Conservation (phyloP, 2,797 vertebrate species). For the Choloepus didactylus region DNA sequence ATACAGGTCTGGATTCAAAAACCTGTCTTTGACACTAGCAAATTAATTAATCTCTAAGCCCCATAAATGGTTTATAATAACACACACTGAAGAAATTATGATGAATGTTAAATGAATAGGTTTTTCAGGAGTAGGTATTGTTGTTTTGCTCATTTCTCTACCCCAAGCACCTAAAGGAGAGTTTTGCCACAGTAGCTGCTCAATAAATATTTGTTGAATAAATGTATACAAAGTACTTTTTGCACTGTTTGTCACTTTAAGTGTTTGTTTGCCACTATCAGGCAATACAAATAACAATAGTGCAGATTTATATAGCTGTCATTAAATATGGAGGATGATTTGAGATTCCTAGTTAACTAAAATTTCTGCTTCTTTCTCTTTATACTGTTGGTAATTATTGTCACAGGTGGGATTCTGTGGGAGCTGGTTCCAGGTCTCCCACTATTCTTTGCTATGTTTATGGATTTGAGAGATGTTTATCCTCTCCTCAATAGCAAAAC, state of each 20-base stretch:
- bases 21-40: constrained; percentile 51
- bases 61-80: constrained; percentile 27
- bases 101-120: constrained; percentile 31
- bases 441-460: not conserved
- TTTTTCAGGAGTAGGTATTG: not conserved
- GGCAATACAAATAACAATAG: not conserved
- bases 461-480: not conserved
- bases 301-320: not conserved
- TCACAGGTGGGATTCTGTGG: not conserved
- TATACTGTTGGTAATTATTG: not conserved
- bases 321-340: not conserved
- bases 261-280: not conserved
- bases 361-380: not conserved
- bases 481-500: not conserved
- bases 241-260: not conserved
- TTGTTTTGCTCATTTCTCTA: constrained; percentile 31
- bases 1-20: not conserved
- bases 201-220: constrained; percentile 8
- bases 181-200: not conserved
- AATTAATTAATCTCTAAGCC: constrained; percentile 71
- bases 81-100: not conserved
- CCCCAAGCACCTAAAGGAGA: not conserved
- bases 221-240: not conserved
- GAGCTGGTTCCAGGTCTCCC: not conserved
- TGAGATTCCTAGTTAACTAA: not conserved